Conservation (phyloP, 2,113 vertebrate genomes). For the Rhabdomys dilectus region DNA sequence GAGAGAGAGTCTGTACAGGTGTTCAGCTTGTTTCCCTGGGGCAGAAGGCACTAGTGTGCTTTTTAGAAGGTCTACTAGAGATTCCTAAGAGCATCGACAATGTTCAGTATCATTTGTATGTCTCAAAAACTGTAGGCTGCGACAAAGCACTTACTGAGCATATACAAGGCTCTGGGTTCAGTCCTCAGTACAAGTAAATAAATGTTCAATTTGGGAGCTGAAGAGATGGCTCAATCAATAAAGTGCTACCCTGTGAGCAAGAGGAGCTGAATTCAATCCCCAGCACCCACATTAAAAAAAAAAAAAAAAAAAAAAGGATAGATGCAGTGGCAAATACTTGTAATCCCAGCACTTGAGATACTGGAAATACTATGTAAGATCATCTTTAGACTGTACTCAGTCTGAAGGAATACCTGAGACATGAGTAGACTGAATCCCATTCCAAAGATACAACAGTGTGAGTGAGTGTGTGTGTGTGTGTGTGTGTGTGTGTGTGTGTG, state of each 20-base stretch:
- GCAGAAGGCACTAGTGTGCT: neutral
- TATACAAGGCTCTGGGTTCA: neutral
- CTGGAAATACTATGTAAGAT: neutral
- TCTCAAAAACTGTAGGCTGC: neutral
- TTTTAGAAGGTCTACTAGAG: neutral
- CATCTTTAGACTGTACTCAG: neutral
- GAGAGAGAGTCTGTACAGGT: too few species aligned
- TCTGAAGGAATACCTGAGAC: neutral
- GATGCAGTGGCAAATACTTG: neutral
- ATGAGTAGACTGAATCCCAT: neutral
- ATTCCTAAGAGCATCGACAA: neutral
- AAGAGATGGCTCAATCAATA: neutral
- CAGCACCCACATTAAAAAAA: neutral
- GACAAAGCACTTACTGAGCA: neutral
- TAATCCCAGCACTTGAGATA: neutral
- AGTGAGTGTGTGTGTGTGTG: neutral
- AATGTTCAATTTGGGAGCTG: neutral
- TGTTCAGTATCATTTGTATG: neutral
- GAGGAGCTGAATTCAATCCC: neutral
- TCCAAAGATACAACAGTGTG: neutral
- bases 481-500: neutral
- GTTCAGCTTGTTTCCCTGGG: neutral
- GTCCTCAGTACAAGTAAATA: neutral
- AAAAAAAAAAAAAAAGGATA: neutral
- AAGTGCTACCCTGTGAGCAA: neutral